Conservation (phyloP, 2,888 invertebrate species). For the Tetrapedia diversipes region DNA sequence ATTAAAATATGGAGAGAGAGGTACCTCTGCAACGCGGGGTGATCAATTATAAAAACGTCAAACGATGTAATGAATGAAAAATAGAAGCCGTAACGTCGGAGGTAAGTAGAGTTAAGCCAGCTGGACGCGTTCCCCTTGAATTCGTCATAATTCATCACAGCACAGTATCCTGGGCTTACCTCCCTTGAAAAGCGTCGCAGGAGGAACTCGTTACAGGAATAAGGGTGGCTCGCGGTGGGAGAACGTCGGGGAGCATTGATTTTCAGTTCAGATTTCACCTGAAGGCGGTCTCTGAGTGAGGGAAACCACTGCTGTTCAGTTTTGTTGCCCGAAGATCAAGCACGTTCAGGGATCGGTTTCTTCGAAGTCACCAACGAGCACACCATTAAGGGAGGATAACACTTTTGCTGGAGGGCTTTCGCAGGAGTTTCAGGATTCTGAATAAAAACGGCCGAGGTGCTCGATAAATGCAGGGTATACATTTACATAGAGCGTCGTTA, state of each 20-base stretch:
- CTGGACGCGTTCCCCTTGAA: not conserved
- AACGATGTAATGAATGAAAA: not conserved
- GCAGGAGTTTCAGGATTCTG: not conserved
- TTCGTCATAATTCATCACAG: conserved; percentile 9
- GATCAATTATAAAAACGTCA: not conserved
- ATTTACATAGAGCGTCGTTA: no score
- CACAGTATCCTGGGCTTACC: not conserved
- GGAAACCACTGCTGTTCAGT: not conserved
- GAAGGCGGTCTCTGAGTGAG: not conserved
- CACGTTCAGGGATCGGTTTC: not conserved
- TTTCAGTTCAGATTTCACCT: conserved; percentile 11
- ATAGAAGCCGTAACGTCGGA: not conserved
- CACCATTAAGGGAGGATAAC: not conserved
- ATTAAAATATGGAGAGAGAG: no score
- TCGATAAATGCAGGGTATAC: no score
- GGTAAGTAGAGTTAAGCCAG: not conserved
- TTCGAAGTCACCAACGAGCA: not conserved
- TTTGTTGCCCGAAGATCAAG: not conserved
- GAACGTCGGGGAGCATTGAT: conserved; percentile 18
- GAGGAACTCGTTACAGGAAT: not conserved
- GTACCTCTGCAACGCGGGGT: not conserved
- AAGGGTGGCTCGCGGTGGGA: not conserved
- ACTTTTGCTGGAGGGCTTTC: not conserved
- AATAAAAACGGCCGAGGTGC: no score
- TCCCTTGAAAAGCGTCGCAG: not conserved